A percentile compares a stretch with the other conserved stretches of the same genome.
Evolutionary conservation across 2,888 invertebrate species (phyloP).

Genomic region (Xylophagus ater): DNA sequence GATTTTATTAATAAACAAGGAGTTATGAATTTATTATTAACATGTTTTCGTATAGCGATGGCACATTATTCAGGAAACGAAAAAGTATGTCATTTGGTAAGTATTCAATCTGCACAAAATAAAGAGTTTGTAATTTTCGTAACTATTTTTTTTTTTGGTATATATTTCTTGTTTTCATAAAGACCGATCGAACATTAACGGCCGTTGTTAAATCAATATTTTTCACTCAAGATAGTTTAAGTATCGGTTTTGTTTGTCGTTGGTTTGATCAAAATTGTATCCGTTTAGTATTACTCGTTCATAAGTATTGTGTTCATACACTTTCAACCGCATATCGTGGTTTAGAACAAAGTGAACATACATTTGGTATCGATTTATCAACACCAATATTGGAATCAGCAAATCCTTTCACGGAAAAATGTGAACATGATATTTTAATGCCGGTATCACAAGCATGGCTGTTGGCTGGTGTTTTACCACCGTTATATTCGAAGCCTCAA

Average conservation of each 20-base stretch:
- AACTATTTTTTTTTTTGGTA: not conserved
- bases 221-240: conserved; percentile 63
- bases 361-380: conserved; percentile 54
- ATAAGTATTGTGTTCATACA: conserved; percentile 47
- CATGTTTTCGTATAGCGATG: conserved; percentile 69
- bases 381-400: conserved; percentile 61
- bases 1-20: conserved; percentile 51
- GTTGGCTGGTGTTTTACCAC: conserved; percentile 52
- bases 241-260: conserved; percentile 64
- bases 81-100: conserved; percentile 48
- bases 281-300: conserved; percentile 61
- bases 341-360: conserved; percentile 31
- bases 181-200: conserved; percentile 58
- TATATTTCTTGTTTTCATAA: conserved; percentile 18
- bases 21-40: conserved; percentile 54
- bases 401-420: conserved; percentile 35
- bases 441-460: conserved; percentile 61
- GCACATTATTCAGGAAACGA: conserved; percentile 59
- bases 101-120: conserved; percentile 11
- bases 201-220: conserved; percentile 70
- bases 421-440: conserved; percentile 38
- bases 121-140: not conserved
- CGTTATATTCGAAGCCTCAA: conserved; percentile 44
- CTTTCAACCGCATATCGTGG: conserved; percentile 47
- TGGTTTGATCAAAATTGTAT: conserved; percentile 74